Percentiles rank a stretch among this genome's conserved stretches.
Conservation (phyloP, 1,140 invertebrate genomes). For the Lepidostoma basale region DNA sequence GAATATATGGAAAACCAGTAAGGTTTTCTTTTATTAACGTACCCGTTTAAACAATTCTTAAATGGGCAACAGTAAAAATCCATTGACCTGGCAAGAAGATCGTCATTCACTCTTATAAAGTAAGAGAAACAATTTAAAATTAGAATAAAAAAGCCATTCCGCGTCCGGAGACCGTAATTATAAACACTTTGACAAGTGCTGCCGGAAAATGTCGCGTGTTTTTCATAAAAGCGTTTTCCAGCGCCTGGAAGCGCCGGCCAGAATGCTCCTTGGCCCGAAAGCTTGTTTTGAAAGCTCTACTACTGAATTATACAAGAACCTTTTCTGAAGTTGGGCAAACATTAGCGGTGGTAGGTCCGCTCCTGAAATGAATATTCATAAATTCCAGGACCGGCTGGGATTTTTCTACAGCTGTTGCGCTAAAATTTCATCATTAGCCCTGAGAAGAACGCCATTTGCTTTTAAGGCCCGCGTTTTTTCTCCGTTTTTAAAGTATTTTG, state of each 20-base stretch:
- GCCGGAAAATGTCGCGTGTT: background rate
- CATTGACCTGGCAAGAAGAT: no score
- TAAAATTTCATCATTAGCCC: conserved; percentile 29
- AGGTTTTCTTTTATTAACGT: no score
- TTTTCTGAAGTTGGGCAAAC: conserved; percentile 19
- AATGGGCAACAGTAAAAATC: no score
- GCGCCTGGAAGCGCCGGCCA: background rate
- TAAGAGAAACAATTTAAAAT: no score
- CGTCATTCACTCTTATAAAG: no score
- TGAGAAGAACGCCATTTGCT: conserved; percentile 1
- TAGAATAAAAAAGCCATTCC: conserved; percentile 1
- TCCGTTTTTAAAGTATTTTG: background rate
- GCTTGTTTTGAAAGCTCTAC: background rate
- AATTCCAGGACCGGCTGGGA: conserved; percentile 28
- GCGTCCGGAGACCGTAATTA: background rate
- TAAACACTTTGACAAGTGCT: conserved; percentile 5
- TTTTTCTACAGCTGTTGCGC: conserved; percentile 40
- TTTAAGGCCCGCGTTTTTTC: conserved; percentile 8
- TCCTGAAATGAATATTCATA: conserved; percentile 43
- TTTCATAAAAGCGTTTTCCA: conserved; percentile 3
- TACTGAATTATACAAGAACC: conserved; percentile 19
- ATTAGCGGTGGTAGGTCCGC: conserved; percentile 1
- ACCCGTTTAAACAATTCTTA: no score
- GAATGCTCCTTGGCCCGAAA: conserved; percentile 6
- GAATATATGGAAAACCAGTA: no score